These are phyloP conservation scores for Oophaga sylvatica DNA, from an alignment of 2,797 vertebrate species.

Conservation along the genomic window DNA sequence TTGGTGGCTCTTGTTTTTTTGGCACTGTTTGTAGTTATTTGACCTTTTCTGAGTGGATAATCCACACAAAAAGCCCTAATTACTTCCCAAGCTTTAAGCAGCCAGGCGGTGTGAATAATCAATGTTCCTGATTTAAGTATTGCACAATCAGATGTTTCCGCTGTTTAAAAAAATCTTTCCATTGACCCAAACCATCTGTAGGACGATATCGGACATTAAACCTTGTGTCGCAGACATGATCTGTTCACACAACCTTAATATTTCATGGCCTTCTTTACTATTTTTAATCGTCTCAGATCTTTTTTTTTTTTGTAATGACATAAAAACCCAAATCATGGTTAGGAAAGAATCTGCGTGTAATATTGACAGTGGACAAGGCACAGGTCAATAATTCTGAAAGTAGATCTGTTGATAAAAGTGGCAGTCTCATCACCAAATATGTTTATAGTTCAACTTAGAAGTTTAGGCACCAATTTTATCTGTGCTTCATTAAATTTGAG, in stretches of 20 bases:
- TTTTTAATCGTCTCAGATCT: conserved; percentile 65
- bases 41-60: conserved; percentile 98
- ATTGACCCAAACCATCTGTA: conserved; percentile 80
- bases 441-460: too few species aligned
- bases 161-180: conserved; percentile 81
- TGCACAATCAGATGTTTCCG: conserved; percentile 87
- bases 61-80: conserved; percentile 98
- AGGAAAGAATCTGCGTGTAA: neutral
- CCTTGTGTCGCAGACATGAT: conserved; percentile 79
- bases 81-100: conserved; percentile 92
- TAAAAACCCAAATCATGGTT: neutral
- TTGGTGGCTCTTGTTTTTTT: conserved; percentile 80
- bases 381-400: too few species aligned
- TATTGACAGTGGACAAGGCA: neutral
- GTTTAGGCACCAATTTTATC: too few species aligned
- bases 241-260: conserved; percentile 87
- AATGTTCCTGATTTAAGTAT: conserved; percentile 92
- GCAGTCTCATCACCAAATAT: too few species aligned
- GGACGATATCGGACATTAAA: conserved; percentile 75
- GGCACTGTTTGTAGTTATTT: conserved; percentile 91
- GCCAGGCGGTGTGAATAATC: conserved; percentile 90
- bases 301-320: conserved; percentile 51
- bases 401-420: too few species aligned
- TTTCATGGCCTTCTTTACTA: conserved; percentile 65
- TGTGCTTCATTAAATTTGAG: too few species aligned